Percentiles rank a stretch among this genome's conserved stretches.
Evolutionary conservation across 2,113 vertebrate species (phyloP).

Genomic region (Atherinomorus stipes): DNA sequence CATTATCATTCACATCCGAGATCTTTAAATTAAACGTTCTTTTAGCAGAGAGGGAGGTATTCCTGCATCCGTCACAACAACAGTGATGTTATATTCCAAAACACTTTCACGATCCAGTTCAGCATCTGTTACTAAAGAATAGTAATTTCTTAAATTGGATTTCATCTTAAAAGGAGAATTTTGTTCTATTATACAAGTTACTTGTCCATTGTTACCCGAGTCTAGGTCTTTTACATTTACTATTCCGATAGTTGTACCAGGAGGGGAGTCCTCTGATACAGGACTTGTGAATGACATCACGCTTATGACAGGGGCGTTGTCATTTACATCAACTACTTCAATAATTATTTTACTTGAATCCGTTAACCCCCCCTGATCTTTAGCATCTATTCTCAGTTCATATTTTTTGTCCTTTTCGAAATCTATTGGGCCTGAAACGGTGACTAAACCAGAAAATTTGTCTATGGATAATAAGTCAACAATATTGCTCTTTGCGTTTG

Average conservation of each 20-base stretch:
- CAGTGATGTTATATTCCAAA: constrained; percentile 63
- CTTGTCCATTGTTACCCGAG: constrained; percentile 61
- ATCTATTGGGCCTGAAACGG: constrained; percentile 7
- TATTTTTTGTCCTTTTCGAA: constrained; percentile 21
- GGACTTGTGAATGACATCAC: constrained; percentile 34
- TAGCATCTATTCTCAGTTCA: constrained; percentile 52
- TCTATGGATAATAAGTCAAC: constrained; percentile 18
- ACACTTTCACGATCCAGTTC: constrained; percentile 56
- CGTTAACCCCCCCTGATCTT: constrained; percentile 64
- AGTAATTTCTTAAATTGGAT: constrained; percentile 64
- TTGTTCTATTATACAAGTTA: constrained; percentile 48
- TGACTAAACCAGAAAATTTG: not conserved
- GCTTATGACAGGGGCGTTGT: constrained; percentile 53
- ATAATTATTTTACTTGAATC: constrained; percentile 64
- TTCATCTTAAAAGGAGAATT: constrained; percentile 57
- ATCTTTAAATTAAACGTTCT: constrained; percentile 54
- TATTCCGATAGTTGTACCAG: constrained; percentile 42
- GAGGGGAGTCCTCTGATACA: constrained; percentile 16
- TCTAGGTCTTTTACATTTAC: constrained; percentile 67
- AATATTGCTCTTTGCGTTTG: constrained; percentile 13
- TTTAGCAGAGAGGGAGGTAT: constrained; percentile 49
- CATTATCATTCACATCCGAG: constrained; percentile 77
- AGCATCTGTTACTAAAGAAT: constrained; percentile 53
- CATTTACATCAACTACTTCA: constrained; percentile 66
- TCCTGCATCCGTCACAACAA: constrained; percentile 56